phyloP scores from a whole-genome alignment of 1,140 invertebrate species.

The Papilio polytes region DNA sequence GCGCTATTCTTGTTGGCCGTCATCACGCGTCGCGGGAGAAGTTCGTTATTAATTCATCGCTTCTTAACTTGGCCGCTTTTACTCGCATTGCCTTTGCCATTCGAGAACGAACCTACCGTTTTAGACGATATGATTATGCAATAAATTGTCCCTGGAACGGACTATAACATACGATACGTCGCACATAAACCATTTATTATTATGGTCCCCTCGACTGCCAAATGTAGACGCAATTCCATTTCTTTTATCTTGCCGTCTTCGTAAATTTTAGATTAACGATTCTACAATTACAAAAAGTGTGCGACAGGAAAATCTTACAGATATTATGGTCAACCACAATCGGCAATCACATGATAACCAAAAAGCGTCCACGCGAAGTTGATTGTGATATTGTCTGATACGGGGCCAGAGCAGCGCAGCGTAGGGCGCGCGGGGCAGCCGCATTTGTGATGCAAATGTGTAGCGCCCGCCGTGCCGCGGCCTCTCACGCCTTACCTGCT shows the following conservation, averaged over 20 bases:
- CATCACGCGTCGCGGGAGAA: slow-evolving; percentile 80
- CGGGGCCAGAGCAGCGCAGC: slow-evolving; percentile 46
- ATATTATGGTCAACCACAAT: slow-evolving; percentile 73
- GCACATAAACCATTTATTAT: slow-evolving; percentile 27
- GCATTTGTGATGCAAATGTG: slow-evolving; percentile 82
- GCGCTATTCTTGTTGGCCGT: slow-evolving; percentile 82
- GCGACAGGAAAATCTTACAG: slow-evolving; percentile 55
- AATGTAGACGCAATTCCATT: slow-evolving; percentile 22
- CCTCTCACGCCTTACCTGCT: slow-evolving; percentile 74
- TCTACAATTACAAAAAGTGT: slow-evolving; percentile 12
- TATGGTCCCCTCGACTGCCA: slow-evolving; percentile 9
- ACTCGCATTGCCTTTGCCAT: slow-evolving; percentile 63
- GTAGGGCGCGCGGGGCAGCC: slow-evolving; percentile 65
- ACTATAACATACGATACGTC: slow-evolving; percentile 13
- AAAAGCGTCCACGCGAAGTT: slow-evolving; percentile 80
- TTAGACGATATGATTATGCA: slow-evolving; percentile 47
- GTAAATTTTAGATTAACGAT: slow-evolving; percentile 6
- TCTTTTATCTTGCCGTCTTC: slow-evolving; percentile 28
- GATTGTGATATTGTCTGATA: slow-evolving; percentile 81
- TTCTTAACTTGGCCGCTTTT: slow-evolving; percentile 70
- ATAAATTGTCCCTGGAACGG: slow-evolving; percentile 26
- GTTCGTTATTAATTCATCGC: slow-evolving; percentile 81
- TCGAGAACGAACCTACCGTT: slow-evolving; percentile 52
- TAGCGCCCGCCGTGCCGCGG: slow-evolving; percentile 68
- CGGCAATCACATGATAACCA: slow-evolving; percentile 78